A percentile compares a stretch with the other conserved stretches of the same genome.
These are phyloP conservation scores for Nylanderia fulva DNA, from an alignment of 1,140 invertebrate species.

Conservation along the genomic window DNA sequence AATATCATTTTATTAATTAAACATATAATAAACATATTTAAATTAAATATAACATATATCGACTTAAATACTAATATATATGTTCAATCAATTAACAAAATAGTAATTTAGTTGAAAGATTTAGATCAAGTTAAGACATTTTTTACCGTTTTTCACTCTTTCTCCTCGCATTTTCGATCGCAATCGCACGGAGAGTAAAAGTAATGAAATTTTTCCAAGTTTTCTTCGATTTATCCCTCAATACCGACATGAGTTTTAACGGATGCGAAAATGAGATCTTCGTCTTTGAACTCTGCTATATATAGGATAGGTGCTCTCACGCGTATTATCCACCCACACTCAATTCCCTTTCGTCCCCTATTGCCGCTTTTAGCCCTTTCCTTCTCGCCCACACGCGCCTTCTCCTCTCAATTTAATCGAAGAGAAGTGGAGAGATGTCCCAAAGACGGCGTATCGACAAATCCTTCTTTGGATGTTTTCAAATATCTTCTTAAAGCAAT, in stretches of 20 bases:
- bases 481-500: constrained; percentile 59
- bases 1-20: too few relatives aligned
- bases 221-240: constrained; percentile 36
- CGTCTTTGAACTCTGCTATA: constrained; percentile 46
- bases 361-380: background rate
- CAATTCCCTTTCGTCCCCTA: constrained; percentile 6
- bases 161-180: constrained; percentile 2
- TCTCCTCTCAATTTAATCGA: constrained; percentile 59
- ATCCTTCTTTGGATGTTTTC: constrained; percentile 48
- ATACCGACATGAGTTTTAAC: constrained; percentile 37
- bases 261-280: constrained; percentile 44
- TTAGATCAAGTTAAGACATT: too few relatives aligned
- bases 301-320: constrained; percentile 42
- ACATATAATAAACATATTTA: too few relatives aligned
- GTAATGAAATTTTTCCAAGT: constrained; percentile 43
- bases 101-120: too few relatives aligned
- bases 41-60: too few relatives aligned
- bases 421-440: constrained; percentile 48
- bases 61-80: too few relatives aligned
- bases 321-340: constrained; percentile 54
- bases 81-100: too few relatives aligned
- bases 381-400: background rate
- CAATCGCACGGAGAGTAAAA: constrained; percentile 16
- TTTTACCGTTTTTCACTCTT: background rate
- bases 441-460: constrained; percentile 36